These are phyloP conservation scores for Cheilosia variabilis DNA, from an alignment of 2,888 invertebrate genomes.

Conservation along the genomic window DNA sequence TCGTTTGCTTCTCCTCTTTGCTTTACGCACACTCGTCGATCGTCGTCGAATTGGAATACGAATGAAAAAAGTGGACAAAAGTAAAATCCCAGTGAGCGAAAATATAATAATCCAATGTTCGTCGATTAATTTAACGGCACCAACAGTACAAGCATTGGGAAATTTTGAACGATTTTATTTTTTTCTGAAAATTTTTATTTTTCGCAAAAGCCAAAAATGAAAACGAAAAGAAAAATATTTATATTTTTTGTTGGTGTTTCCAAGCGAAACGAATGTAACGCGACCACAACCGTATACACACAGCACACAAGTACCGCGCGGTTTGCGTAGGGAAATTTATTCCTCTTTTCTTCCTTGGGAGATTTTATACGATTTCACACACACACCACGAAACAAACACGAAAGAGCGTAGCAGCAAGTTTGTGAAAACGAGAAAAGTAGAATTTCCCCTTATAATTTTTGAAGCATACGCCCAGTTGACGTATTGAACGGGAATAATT, in stretches of 20 bases:
- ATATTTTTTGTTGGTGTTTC: not conserved
- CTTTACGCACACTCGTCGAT: slow-evolving; percentile 29
- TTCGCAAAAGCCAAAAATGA: slow-evolving; percentile 29
- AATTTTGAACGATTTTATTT: slow-evolving; percentile 17
- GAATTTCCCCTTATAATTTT: slow-evolving; percentile 56
- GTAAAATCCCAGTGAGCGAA: slow-evolving; percentile 25
- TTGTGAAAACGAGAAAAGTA: slow-evolving; percentile 1
- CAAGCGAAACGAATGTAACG: slow-evolving; percentile 41
- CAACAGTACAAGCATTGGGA: slow-evolving; percentile 2
- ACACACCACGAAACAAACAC: slow-evolving; percentile 40
- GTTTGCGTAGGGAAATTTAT: slow-evolving; percentile 36
- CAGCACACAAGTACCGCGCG: slow-evolving; percentile 36
- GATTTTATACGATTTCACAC: slow-evolving; percentile 33
- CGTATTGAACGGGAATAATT: slow-evolving; percentile 42
- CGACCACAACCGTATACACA: slow-evolving; percentile 60
- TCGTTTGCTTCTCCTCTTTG: slow-evolving; percentile 5
- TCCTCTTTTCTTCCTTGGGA: slow-evolving; percentile 12
- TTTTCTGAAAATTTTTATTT: slow-evolving; percentile 4
- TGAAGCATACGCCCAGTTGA: slow-evolving; percentile 73
- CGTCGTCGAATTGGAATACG: slow-evolving; percentile 17
- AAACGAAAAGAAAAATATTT: slow-evolving; percentile 6
- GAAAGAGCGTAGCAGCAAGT: slow-evolving; percentile 30
- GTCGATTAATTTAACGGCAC: slow-evolving; percentile 30
- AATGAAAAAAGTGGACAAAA: slow-evolving; percentile 30
- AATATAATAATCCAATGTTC: slow-evolving; percentile 46